Evolutionary conservation across 2,888 invertebrate genomes (phyloP).

Genomic region (Cosmorhoe ocellata): DNA sequence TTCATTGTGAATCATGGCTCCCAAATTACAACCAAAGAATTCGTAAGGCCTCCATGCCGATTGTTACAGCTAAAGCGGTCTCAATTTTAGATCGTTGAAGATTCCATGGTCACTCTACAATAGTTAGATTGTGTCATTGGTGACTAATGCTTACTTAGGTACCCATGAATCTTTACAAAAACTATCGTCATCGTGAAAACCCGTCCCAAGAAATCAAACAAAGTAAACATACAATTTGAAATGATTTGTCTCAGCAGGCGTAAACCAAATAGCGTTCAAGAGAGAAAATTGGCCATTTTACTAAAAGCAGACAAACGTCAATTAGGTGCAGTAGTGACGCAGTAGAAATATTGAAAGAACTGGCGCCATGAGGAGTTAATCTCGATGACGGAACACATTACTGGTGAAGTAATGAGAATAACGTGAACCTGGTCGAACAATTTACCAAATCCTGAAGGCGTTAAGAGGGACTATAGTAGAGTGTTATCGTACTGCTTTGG

Average conservation of each 20-base stretch:
- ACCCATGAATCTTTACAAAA: not conserved
- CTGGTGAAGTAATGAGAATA: slow-evolving; percentile 66
- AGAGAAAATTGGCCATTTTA: slow-evolving; percentile 76
- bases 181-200: slow-evolving; percentile 18
- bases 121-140: no score
- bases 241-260: slow-evolving; percentile 38
- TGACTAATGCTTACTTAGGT: no score
- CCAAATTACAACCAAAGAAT: not conserved
- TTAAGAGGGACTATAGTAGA: slow-evolving; percentile 39
- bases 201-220: slow-evolving; percentile 34
- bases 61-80: no score
- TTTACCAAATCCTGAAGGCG: slow-evolving; percentile 74
- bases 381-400: slow-evolving; percentile 81
- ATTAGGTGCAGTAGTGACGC: slow-evolving; percentile 75
- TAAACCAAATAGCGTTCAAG: slow-evolving; percentile 60
- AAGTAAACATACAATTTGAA: slow-evolving; percentile 51
- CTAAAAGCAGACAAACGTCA: slow-evolving; percentile 78
- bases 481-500: not conserved
- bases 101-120: no score
- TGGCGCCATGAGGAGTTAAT: slow-evolving; percentile 74
- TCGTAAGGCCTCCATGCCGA: no score
- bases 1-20: not conserved
- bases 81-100: no score
- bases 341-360: slow-evolving; percentile 64
- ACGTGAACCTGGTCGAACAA: slow-evolving; percentile 72